Conservation (phyloP, 2,113 vertebrate species). For the Lepus timidus region DNA sequence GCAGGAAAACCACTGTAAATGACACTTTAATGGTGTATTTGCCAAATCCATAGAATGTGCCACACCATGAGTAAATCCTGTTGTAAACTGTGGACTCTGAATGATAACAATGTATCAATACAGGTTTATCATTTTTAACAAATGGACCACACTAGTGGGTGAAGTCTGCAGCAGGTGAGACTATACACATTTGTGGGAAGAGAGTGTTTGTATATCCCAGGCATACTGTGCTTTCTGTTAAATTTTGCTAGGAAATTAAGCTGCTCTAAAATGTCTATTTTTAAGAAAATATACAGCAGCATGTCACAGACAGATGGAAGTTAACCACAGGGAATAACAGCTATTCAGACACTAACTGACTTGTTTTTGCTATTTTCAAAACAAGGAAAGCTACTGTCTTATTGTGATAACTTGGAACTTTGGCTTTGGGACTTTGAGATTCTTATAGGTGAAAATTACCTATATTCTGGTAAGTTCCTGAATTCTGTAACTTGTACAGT, state of each 20-base stretch:
- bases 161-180: background rate
- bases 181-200: background rate
- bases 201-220: too few relatives aligned
- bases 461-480: background rate
- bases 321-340: background rate
- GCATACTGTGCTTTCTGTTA: background rate
- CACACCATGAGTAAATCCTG: background rate
- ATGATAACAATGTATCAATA: fast-evolving
- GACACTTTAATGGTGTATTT: background rate
- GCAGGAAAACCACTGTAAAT: background rate
- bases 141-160: too few relatives aligned
- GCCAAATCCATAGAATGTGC: background rate
- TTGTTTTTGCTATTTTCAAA: background rate
- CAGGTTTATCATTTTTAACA: background rate
- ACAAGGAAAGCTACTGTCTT: background rate
- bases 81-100: background rate
- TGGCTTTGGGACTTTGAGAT: background rate
- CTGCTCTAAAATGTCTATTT: background rate
- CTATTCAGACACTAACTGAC: background rate
- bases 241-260: background rate
- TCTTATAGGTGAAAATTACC: background rate
- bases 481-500: background rate
- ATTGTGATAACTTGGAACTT: background rate
- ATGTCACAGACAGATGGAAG: background rate
- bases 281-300: too few relatives aligned